phyloP scores from a whole-genome alignment of 2,113 vertebrate species.

The Muscicapa adusta region DNA sequence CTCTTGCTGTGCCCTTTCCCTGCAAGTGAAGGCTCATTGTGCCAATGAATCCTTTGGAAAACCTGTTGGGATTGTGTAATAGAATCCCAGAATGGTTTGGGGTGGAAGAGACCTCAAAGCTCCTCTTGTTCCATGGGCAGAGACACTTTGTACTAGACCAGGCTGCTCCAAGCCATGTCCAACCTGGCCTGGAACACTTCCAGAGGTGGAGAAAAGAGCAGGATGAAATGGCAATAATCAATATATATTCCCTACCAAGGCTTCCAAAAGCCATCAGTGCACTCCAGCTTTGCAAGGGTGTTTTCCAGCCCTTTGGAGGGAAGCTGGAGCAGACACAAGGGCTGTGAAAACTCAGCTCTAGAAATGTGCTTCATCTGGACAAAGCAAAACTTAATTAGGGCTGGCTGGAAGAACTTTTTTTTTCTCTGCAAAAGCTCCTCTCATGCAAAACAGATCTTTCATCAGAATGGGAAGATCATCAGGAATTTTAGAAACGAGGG shows the following conservation, averaged over 20 bases:
- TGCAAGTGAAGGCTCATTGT: not conserved
- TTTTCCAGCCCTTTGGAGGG: not conserved
- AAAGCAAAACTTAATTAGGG: not conserved
- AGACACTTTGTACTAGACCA: not conserved
- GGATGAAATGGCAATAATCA: not conserved
- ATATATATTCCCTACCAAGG: fast-evolving
- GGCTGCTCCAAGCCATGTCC: not conserved
- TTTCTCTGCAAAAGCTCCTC: not conserved
- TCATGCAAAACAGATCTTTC: not conserved
- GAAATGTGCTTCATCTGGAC: not conserved
- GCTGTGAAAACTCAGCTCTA: not conserved
- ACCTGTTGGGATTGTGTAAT: fast-evolving
- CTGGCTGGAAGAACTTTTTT: not conserved
- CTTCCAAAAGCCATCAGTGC: not conserved
- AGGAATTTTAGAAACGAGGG: not conserved
- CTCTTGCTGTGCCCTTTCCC: not conserved
- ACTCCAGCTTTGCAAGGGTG: not conserved
- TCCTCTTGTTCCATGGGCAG: not conserved
- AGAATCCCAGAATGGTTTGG: not conserved
- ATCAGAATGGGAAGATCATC: not conserved
- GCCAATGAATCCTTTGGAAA: not conserved
- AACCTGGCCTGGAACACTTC: not conserved
- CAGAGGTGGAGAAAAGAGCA: not conserved
- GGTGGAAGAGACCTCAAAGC: not conserved
- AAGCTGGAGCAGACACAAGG: not conserved